phyloP scores from a whole-genome alignment of 2,797 vertebrate genomes.

The Acanthiza pusilla region DNA sequence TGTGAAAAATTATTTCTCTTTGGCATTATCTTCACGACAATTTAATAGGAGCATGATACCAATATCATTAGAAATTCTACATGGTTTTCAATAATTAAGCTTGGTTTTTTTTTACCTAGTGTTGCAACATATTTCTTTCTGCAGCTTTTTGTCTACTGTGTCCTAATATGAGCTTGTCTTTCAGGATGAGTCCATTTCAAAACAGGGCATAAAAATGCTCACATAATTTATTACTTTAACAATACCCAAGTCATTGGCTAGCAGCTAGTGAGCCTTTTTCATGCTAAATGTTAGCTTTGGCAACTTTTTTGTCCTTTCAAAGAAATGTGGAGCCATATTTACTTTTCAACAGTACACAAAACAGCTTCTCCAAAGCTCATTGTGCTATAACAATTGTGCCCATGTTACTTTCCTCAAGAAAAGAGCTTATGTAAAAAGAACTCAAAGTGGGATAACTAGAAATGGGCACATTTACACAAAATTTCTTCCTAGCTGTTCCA shows the following conservation, averaged over 20 bases:
- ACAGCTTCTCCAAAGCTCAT: background rate
- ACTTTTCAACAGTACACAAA: background rate
- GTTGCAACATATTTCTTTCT: background rate
- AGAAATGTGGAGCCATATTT: background rate
- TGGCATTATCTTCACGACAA: background rate
- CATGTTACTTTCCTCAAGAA: background rate
- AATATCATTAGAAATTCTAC: background rate
- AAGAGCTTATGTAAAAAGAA: background rate
- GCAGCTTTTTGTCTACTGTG: background rate
- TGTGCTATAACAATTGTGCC: background rate
- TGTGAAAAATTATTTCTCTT: background rate
- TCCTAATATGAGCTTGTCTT: background rate
- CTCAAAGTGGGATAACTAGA: background rate
- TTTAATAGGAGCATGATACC: background rate
- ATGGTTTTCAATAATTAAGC: background rate
- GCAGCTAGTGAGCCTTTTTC: background rate
- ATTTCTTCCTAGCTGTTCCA: background rate
- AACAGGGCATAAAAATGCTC: conserved; percentile 13
- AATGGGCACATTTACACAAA: background rate
- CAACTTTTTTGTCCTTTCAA: background rate
- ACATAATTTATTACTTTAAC: conserved; percentile 26
- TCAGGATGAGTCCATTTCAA: conserved; percentile 34
- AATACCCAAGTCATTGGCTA: background rate
- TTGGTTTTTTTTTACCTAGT: background rate
- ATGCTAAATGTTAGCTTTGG: background rate